These are phyloP conservation scores for Pseudochirops cupreus DNA, from an alignment of 2,797 vertebrate genomes.

Conservation along the genomic window DNA sequence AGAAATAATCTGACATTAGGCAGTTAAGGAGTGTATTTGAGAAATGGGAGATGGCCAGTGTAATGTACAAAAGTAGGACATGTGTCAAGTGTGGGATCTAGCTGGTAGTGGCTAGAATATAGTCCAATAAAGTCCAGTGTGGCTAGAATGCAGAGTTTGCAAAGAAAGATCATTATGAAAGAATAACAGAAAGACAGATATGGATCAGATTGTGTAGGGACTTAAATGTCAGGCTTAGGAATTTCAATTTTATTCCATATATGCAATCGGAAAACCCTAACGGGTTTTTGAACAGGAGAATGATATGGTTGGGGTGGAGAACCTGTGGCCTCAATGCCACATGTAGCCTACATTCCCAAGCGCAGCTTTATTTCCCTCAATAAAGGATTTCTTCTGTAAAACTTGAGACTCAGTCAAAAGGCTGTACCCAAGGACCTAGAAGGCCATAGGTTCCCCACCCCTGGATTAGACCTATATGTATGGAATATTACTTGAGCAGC, in stretches of 20 bases:
- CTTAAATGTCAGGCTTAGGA: background rate
- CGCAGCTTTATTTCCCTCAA: too few species aligned
- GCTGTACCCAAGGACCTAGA: too few species aligned
- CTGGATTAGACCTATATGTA: background rate
- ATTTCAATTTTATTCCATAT: background rate
- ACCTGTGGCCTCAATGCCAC: too few species aligned
- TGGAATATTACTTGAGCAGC: background rate
- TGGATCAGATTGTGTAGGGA: background rate
- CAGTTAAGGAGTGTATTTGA: background rate
- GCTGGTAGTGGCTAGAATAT: background rate
- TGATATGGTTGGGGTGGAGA: background rate
- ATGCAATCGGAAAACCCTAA: background rate
- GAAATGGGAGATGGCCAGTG: background rate
- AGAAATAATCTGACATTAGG: background rate
- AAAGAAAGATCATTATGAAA: background rate
- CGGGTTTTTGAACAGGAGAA: background rate
- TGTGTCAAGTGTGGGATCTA: background rate
- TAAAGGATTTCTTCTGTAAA: too few species aligned
- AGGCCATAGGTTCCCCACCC: too few species aligned
- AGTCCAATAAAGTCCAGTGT: background rate
- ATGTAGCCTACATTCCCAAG: too few species aligned
- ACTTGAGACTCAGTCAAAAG: too few species aligned
- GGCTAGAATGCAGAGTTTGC: background rate
- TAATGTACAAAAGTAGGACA: background rate
- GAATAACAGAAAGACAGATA: background rate